phyloP scores from a whole-genome alignment of 2,797 vertebrate genomes.

The Eptatretus atami region DNA sequence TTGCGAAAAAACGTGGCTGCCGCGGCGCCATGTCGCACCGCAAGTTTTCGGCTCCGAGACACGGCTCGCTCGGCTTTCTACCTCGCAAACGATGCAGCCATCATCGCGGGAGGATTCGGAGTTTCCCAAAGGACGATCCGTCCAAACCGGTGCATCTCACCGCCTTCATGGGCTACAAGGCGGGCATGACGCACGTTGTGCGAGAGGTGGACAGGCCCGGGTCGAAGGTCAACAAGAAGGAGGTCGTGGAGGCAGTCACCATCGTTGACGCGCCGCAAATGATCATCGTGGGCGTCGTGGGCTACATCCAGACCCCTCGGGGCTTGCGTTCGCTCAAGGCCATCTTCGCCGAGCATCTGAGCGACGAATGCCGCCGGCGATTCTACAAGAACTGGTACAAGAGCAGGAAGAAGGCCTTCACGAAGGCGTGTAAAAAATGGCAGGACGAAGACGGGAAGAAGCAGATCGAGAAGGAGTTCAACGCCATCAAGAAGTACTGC shows the following conservation, averaged over 20 bases:
- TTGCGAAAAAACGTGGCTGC: too few species aligned
- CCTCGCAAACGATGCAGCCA: conserved; percentile 36
- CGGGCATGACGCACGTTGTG: conserved; percentile 67
- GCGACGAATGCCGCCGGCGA: conserved; percentile 51
- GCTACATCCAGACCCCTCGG: conserved; percentile 35
- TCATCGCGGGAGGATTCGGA: conserved; percentile 42
- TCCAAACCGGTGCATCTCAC: conserved; percentile 47
- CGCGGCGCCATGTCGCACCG: conserved; percentile 28
- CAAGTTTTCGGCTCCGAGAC: conserved; percentile 67
- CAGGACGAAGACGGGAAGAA: conserved; percentile 40
- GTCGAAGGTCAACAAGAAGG: conserved; percentile 44
- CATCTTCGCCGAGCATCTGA: conserved; percentile 60
- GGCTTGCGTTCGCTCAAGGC: conserved; percentile 50
- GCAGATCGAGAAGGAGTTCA: conserved; percentile 59
- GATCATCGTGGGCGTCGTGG: conserved; percentile 48
- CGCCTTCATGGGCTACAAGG: conserved; percentile 70
- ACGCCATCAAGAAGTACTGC: conserved; percentile 56
- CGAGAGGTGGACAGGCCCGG: conserved; percentile 38
- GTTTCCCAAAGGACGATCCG: conserved; percentile 54
- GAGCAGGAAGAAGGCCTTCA: conserved; percentile 79
- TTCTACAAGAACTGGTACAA: conserved; percentile 87
- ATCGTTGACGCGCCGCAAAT: conserved; percentile 54
- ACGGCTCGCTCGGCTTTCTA: conserved; percentile 63
- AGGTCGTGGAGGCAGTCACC: conserved; percentile 59
- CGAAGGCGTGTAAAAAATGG: conserved; percentile 64